These are phyloP conservation scores for Napeogenes inachia DNA, from an alignment of 2,888 invertebrate genomes.

Conservation along the genomic window DNA sequence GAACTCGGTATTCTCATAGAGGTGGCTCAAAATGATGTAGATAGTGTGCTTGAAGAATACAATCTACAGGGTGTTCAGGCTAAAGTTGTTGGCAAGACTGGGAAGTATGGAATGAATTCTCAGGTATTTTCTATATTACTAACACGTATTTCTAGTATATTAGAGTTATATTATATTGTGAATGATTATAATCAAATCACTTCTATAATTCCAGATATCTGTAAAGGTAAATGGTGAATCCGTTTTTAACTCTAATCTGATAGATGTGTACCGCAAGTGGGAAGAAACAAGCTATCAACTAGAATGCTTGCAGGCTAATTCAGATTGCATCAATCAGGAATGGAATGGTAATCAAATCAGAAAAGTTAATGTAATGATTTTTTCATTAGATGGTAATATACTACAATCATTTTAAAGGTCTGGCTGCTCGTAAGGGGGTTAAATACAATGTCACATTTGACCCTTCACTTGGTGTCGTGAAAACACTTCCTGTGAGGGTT, in stretches of 20 bases:
- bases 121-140: conserved; percentile 43
- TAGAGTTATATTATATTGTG: not conserved
- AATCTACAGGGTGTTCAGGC: conserved; percentile 79
- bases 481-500: conserved; percentile 79
- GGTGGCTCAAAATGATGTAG: conserved; percentile 75
- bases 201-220: conserved; percentile 49
- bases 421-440: conserved; percentile 83
- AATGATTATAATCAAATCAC: conserved; percentile 1
- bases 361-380: not conserved
- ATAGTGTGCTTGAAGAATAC: conserved; percentile 80
- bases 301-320: conserved; percentile 90
- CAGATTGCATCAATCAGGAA: conserved; percentile 88
- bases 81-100: conserved; percentile 81
- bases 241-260: conserved; percentile 80
- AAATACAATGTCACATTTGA: conserved; percentile 85
- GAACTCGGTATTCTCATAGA: conserved; percentile 92
- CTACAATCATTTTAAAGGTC: conserved; percentile 46
- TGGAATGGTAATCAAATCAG: conserved; percentile 71
- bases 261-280: conserved; percentile 89
- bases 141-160: not conserved
- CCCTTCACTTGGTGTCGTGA: conserved; percentile 75
- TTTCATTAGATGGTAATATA: too few relatives aligned
- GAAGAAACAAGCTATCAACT: conserved; percentile 96
- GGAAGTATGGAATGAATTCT: conserved; percentile 82
- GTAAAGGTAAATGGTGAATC: conserved; percentile 78